Evolutionary conservation across 2,888 invertebrate species (phyloP), one percentile per base, ranked within the genome.

Genomic region (Eubasilissa splendida): DNA sequence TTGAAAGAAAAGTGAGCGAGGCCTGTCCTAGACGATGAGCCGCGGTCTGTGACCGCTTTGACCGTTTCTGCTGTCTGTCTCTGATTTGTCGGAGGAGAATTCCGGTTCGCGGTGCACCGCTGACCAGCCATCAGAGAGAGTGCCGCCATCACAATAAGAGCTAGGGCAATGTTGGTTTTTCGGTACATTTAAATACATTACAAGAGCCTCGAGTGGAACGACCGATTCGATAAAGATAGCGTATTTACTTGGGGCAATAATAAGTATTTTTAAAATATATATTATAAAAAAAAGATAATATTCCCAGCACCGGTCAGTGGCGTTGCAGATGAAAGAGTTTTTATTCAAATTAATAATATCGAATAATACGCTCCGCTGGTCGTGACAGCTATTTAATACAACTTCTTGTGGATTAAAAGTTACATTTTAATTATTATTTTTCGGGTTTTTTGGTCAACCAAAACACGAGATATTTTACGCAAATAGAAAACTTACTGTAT

Each of bases 181-280:
- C 76, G 76, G 52, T 65, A 11, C 56, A 76, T 76, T 76, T 65
- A 76, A 65, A 76, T 76, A 76, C 65, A 60, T 76, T 22, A 53
- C 76, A n/a, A 53, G 31, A 9, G 63, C 31, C 65, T 65, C 76
- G 76, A 65, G 76, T 76, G 76, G 76, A 76, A 76, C 76, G 76
- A 53, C 22, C 76, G 52, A 63, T 76, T 76, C 76, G 76, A 50
- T 76, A 76, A 54, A 14, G 76, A 66, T 31, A 54, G 42, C 33
- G 11, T 76, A 63, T 53, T 60, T 22, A 53, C 70, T 53, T 10
- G n/a, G 58, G 58, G 58, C n/a, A 58, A n/a, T 11, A 58, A n/a
- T 11, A 58, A n/a, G 58, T n/a, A 4, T n/a, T 58, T 58, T 58
- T 58, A n/a, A n/a, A 58, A 11, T 8, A n/a, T 58, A 58, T n/a